Conservation (phyloP, 1,140 invertebrate species). For the Diachasmimorpha longicaudata region DNA sequence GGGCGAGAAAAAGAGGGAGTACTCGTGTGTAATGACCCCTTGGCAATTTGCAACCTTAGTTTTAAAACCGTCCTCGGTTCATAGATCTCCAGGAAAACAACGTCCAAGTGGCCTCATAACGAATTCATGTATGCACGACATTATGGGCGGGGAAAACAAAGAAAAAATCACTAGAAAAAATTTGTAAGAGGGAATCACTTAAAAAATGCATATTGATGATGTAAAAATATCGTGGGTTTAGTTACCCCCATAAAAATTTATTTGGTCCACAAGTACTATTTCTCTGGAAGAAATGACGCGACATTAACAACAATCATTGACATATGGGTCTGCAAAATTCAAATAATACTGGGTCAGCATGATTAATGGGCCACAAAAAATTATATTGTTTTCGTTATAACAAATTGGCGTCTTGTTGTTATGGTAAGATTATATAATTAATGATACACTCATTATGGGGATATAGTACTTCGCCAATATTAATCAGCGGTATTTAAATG, state of each 20-base stretch:
- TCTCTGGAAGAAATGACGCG: not conserved
- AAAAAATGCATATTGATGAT: not conserved
- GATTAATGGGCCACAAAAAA: too few relatives aligned
- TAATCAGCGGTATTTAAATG: too few relatives aligned
- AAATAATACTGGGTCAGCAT: too few relatives aligned
- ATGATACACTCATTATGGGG: too few relatives aligned
- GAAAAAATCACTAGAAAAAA: not conserved
- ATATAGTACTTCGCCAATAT: too few relatives aligned
- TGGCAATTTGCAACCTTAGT: conserved; percentile 4
- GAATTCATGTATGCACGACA: conserved; percentile 8
- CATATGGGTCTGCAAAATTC: too few relatives aligned
- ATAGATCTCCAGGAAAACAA: conserved; percentile 4
- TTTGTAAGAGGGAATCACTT: not conserved
- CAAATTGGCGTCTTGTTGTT: too few relatives aligned
- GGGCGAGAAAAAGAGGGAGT: not conserved
- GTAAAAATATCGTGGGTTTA: not conserved
- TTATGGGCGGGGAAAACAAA: not conserved
- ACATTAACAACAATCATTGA: too few relatives aligned
- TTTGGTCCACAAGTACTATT: not conserved
- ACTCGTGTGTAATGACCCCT: not conserved
- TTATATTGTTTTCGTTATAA: too few relatives aligned
- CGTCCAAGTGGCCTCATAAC: conserved; percentile 6
- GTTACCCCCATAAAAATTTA: not conserved
- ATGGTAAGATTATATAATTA: too few relatives aligned
- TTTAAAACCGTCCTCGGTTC: conserved; percentile 6